phyloP scores from a whole-genome alignment of 2,888 invertebrate species.

The Nemotelus pantherinus region DNA sequence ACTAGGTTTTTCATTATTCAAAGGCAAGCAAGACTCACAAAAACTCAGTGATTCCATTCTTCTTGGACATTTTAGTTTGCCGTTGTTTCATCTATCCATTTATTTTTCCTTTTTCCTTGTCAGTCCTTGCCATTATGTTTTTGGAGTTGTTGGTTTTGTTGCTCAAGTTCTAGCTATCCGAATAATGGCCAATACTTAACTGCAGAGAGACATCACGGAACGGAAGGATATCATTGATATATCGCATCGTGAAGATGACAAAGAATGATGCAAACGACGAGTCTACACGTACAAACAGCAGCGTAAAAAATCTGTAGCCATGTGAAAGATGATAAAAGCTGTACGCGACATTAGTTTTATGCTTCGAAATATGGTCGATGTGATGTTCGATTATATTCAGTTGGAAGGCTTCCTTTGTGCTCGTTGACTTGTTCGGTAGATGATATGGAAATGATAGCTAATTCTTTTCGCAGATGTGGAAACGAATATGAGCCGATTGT shows the following conservation, averaged over 20 bases:
- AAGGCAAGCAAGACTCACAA: constrained; percentile 26
- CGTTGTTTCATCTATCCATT: constrained; percentile 24
- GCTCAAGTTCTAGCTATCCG: constrained; percentile 4
- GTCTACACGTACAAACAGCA: not conserved
- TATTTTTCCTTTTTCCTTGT: not conserved
- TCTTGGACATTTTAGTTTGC: constrained; percentile 27
- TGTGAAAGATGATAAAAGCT: not conserved
- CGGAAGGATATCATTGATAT: constrained; percentile 44
- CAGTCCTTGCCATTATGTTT: constrained; percentile 21
- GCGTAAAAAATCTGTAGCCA: not conserved
- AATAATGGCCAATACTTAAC: constrained; percentile 21
- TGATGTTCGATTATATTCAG: constrained; percentile 10
- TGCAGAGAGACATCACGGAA: constrained; percentile 19
- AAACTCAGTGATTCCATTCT: constrained; percentile 35
- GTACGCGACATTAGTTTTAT: constrained; percentile 26
- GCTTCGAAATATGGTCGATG: not conserved
- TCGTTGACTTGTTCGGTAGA: too few species aligned
- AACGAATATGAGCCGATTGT: too few species aligned
- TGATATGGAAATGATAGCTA: too few species aligned
- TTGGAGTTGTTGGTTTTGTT: constrained; percentile 14
- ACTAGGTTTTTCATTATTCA: constrained; percentile 39
- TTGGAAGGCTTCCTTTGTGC: not conserved
- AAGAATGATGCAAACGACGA: constrained; percentile 27
- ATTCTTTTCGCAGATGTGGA: too few species aligned
- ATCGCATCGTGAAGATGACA: constrained; percentile 38